Percentiles rank a stretch among this genome's conserved stretches.
Conservation (phyloP, 35 echinoderm and acorn worm genomes). For the Lytechinus pictus region DNA sequence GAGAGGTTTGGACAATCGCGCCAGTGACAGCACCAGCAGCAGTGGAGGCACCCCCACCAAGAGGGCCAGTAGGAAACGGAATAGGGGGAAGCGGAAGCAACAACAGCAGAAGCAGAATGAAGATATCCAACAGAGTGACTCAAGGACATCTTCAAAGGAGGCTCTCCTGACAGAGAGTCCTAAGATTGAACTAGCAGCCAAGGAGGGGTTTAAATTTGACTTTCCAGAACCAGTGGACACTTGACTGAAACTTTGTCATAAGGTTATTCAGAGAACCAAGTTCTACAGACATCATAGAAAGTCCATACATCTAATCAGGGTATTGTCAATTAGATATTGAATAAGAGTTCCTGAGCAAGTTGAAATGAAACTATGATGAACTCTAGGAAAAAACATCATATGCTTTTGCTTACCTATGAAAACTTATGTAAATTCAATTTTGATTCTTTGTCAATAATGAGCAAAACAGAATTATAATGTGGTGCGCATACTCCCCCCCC, state of each 20-base stretch:
- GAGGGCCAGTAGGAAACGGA: constrained; percentile 32
- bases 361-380: too few species aligned
- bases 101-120: constrained; percentile 30
- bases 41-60: constrained; percentile 43
- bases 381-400: too few species aligned
- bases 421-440: too few species aligned
- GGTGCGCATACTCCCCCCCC: too few species aligned
- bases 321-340: too few species aligned
- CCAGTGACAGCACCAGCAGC: constrained; percentile 53
- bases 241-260: background rate
- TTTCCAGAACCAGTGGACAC: constrained; percentile 52
- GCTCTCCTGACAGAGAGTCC: constrained; percentile 50
- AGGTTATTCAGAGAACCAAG: background rate
- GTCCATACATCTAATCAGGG: too few species aligned
- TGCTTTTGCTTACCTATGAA: too few species aligned
- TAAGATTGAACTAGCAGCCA: constrained; percentile 55
- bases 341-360: too few species aligned
- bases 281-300: too few species aligned
- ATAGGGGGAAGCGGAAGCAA: constrained; percentile 51
- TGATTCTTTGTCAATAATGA: too few species aligned
- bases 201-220: constrained; percentile 58
- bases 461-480: too few species aligned
- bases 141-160: constrained; percentile 33
- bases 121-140: constrained; percentile 39
- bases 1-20: constrained; percentile 23